These are phyloP conservation scores for Ardeotis arabs DNA, from an alignment of 2,113 vertebrate species.

Conservation along the genomic window DNA sequence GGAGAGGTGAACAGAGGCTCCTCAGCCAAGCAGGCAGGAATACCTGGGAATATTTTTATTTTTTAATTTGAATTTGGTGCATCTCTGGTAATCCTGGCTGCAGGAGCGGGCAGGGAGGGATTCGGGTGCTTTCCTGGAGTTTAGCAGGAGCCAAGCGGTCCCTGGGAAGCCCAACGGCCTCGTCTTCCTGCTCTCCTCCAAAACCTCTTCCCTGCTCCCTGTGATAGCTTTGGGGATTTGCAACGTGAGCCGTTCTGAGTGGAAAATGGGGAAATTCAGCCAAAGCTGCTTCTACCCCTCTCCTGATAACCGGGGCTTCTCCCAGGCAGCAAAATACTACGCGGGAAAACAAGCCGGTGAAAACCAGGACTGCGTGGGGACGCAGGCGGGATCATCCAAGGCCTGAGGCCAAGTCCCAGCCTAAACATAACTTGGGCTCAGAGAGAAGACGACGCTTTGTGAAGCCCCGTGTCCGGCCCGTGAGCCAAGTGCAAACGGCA, in stretches of 20 bases:
- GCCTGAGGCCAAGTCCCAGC: background rate
- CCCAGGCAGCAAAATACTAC: background rate
- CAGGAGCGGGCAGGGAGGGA: background rate
- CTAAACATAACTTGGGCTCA: rapidly evolving
- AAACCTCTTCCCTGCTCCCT: background rate
- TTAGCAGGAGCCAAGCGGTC: rapidly evolving
- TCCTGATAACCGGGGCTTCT: background rate
- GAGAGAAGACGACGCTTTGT: rapidly evolving
- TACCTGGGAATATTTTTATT: background rate
- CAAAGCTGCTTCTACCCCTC: background rate
- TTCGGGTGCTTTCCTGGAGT: rapidly evolving
- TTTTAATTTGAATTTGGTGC: background rate
- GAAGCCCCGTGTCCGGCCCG: rapidly evolving
- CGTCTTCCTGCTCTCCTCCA: background rate
- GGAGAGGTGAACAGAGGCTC: background rate
- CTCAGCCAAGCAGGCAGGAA: background rate
- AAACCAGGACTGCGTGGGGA: background rate
- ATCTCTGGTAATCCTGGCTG: background rate
- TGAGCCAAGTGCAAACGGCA: background rate
- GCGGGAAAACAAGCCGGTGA: rapidly evolving
- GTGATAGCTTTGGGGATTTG: background rate
- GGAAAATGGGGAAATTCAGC: background rate
- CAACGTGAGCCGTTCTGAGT: background rate
- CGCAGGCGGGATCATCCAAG: background rate
- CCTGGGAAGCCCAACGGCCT: background rate